These are phyloP conservation scores for Lota lota DNA, from an alignment of 2,113 vertebrate species.

Conservation along the genomic window DNA sequence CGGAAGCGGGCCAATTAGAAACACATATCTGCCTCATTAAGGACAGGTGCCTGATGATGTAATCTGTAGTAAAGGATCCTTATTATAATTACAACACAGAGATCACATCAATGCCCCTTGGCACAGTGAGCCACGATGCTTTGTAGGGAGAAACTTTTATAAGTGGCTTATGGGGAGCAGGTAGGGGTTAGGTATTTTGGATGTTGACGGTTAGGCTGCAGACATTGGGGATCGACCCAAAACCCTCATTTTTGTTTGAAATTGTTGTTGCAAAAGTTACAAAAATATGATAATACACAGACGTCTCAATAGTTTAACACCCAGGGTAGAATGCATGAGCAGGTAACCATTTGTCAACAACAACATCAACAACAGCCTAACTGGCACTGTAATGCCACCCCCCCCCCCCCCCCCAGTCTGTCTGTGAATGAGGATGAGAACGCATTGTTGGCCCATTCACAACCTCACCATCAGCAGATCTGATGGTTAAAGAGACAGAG, in stretches of 20 bases:
- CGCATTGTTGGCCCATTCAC: constrained; percentile 48
- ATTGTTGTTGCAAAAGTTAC: too few species aligned
- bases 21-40: not conserved
- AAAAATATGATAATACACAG: too few species aligned
- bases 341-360: constrained; percentile 13
- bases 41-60: not conserved
- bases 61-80: too few species aligned
- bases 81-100: too few species aligned
- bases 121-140: too few species aligned
- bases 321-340: not conserved
- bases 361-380: constrained; percentile 18
- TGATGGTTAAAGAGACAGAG: constrained; percentile 41
- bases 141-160: too few species aligned
- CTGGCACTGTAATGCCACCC: not conserved
- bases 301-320: not conserved
- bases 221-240: too few species aligned
- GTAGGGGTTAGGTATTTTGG: too few species aligned
- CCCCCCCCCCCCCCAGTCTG: constrained; percentile 19
- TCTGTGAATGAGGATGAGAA: constrained; percentile 28
- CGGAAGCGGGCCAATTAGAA: not conserved
- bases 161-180: too few species aligned
- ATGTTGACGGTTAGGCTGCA: too few species aligned
- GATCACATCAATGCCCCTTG: too few species aligned
- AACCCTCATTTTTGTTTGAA: too few species aligned
- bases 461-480: constrained; percentile 48